Base-by-base conservation (phyloP, 2,888 invertebrate genomes). In the Shargacucullia verbasci region DNA sequence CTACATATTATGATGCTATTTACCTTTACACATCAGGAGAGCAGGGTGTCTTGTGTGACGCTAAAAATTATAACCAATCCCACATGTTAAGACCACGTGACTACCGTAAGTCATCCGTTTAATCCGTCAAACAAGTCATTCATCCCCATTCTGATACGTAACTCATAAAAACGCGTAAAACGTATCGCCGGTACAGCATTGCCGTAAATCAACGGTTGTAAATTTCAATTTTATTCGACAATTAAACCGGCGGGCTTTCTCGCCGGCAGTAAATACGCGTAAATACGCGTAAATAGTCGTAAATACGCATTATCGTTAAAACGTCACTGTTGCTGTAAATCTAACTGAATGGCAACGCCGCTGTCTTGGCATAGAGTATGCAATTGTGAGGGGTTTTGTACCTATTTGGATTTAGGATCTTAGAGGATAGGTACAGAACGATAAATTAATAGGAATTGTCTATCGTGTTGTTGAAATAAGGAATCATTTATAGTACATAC, bases 271-370 rank as follows among this genome's bases (percentile, higher is more conserved):
- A 91, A 91, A 91, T 90, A 89, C 84, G 80, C 88, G 87, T 91
- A 90, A 92, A 92, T 89, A 88, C 87, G 81, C 90, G 86, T 91
- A 93, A 92, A 91, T 90, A 91, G 80, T 89, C 91, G 91, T 92
- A 92, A 92, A 94, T 91, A 91, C 89, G 90, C 87, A 93, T 94
- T 92, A 94, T 92, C 93, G 93, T 94, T 92, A 94, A 94, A 93
- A 87, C 87, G 94, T 94, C 93, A 86, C 88, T 74, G 81, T 80
- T 79, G 83, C 78, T 87, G 89, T 94, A 94, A 94, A 94, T 92
- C 78, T 74, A 56, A 63, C 72, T 79, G 85, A 87, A 87, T 86
- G 84, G 87, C 81, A 80, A 75, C 66, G 73, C 70, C 81, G 73
- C 80, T 84, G 86, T 86, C 86, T 87, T 83, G 81, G 34, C 78